These are phyloP conservation scores for Rhagonycha lutea DNA, from an alignment of 2,888 invertebrate species.

Conservation along the genomic window DNA sequence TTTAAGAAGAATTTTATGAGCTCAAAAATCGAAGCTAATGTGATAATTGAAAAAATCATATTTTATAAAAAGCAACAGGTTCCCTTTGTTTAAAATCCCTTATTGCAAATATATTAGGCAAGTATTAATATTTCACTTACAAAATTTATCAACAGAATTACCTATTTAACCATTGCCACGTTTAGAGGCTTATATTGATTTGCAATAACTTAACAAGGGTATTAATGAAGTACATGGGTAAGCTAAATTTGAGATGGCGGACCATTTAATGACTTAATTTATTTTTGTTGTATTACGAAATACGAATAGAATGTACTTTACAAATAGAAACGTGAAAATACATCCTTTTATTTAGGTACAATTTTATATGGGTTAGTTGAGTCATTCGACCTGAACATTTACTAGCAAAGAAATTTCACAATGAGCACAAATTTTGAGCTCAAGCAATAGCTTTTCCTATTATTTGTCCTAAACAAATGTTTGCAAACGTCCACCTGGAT, in stretches of 20 bases:
- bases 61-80: neutral
- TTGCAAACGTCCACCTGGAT: no score
- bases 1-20: no score
- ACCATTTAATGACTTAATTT: neutral
- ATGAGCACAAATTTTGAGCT: no score
- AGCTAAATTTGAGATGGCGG: neutral
- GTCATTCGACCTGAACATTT: no score
- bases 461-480: no score
- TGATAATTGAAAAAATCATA: neutral
- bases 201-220: neutral
- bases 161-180: neutral
- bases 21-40: no score
- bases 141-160: neutral
- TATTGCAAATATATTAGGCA: neutral
- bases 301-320: neutral
- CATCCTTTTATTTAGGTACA: no score
- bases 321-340: no score
- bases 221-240: neutral
- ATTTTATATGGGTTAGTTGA: no score
- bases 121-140: neutral
- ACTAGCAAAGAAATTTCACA: no score
- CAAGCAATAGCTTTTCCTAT: no score
- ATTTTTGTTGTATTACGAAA: neutral
- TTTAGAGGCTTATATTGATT: neutral
- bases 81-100: neutral